phyloP scores from a whole-genome alignment of 2,113 vertebrate genomes.

The Amphiprion percula region DNA sequence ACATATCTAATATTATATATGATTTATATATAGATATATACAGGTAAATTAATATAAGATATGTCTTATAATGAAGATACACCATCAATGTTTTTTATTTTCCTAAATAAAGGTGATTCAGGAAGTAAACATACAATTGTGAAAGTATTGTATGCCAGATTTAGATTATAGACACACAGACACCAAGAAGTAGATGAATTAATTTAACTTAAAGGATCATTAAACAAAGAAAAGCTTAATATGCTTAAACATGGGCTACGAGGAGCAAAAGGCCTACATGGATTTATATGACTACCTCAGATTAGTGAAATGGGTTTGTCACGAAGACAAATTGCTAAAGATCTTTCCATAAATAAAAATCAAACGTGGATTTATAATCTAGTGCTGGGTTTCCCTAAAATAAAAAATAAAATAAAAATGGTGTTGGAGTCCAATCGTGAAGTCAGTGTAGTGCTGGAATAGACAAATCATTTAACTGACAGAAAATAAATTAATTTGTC shows the following conservation, averaged over 20 bases:
- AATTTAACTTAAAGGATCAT: neutral
- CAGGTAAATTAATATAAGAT: constrained; percentile 77
- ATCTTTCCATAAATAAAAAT: neutral
- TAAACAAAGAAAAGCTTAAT: neutral
- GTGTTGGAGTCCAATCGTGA: too few relatives aligned
- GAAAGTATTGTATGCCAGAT: constrained; percentile 25
- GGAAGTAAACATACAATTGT: constrained; percentile 69
- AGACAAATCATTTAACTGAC: neutral
- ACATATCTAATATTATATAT: constrained; percentile 61
- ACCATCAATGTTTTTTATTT: constrained; percentile 71
- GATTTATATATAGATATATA: constrained; percentile 58
- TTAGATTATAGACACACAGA: neutral
- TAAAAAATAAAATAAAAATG: too few relatives aligned
- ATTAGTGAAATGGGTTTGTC: neutral
- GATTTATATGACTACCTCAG: neutral
- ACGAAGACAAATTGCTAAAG: neutral
- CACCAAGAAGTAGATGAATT: neutral
- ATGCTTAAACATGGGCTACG: constrained; percentile 4
- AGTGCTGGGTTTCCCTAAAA: constrained; percentile 7
- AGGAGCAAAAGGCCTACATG: constrained; percentile 22
- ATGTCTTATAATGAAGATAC: constrained; percentile 56
- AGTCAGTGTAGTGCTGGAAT: too few relatives aligned
- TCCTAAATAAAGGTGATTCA: constrained; percentile 76
- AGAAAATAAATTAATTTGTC: neutral
- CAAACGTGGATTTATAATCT: neutral